phyloP scores from a whole-genome alignment of 2,113 vertebrate species.

The Noturus placidus region DNA sequence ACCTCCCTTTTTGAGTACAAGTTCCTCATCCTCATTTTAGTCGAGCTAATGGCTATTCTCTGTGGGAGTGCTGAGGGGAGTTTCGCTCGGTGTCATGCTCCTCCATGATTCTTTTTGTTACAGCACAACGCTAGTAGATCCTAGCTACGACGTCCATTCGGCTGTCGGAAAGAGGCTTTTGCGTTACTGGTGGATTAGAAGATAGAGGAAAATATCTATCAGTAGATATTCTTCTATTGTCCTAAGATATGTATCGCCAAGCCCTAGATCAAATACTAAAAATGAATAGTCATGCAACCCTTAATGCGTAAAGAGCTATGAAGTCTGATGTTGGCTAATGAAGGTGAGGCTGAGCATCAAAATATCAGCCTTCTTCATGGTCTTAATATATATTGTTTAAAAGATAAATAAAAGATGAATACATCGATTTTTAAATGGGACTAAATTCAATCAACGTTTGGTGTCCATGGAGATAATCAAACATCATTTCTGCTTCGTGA shows the following conservation, averaged over 20 bases:
- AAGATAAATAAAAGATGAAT: too few species aligned
- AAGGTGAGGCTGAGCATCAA: neutral
- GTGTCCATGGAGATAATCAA: neutral
- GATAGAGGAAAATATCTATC: neutral
- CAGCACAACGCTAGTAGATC: neutral
- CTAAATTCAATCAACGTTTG: neutral
- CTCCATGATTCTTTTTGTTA: neutral
- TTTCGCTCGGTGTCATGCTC: neutral
- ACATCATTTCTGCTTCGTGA: neutral
- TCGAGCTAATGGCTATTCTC: neutral
- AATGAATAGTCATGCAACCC: neutral
- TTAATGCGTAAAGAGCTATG: neutral
- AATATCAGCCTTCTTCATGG: neutral
- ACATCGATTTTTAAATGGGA: neutral
- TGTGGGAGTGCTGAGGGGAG: neutral
- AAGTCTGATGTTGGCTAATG: neutral
- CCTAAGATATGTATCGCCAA: neutral
- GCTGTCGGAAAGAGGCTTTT: neutral
- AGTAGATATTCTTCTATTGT: neutral
- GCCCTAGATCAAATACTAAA: neutral
- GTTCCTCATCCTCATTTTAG: neutral
- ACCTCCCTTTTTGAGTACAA: neutral
- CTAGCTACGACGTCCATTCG: neutral
- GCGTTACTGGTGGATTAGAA: neutral
- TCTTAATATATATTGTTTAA: neutral